phyloP scores from a whole-genome alignment of 2,797 vertebrate genomes.

The Acomys russatus region DNA sequence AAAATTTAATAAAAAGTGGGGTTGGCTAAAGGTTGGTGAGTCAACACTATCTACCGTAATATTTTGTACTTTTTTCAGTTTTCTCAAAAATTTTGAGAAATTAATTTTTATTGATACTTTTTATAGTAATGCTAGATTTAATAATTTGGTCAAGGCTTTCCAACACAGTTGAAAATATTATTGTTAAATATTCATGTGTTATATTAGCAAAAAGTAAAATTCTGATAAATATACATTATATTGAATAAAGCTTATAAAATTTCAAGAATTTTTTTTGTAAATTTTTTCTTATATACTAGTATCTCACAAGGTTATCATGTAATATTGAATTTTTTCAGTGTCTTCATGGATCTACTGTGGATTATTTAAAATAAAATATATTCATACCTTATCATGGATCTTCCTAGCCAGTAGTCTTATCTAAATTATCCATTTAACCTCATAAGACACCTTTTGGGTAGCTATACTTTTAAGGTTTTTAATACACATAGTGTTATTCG shows the following conservation, averaged over 20 bases:
- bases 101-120: slow-evolving; percentile 11
- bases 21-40: not conserved
- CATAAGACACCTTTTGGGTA: not conserved
- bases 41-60: not conserved
- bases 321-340: not conserved
- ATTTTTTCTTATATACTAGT: not conserved
- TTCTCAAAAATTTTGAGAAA: not conserved
- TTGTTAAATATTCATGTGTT: not conserved
- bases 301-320: not conserved
- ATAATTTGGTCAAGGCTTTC: not conserved
- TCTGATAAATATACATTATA: not conserved
- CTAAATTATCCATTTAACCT: not conserved
- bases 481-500: not conserved
- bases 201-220: not conserved
- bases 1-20: not conserved
- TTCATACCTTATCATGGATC: not conserved
- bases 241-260: not conserved
- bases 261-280: not conserved
- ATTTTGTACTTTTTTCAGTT: not conserved
- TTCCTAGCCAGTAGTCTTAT: not conserved
- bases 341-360: not conserved
- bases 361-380: not conserved
- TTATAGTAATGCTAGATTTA: not conserved
- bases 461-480: not conserved
- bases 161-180: not conserved